Base-by-base conservation (phyloP, 2,888 invertebrate species). In the Drosophila affinis region DNA sequence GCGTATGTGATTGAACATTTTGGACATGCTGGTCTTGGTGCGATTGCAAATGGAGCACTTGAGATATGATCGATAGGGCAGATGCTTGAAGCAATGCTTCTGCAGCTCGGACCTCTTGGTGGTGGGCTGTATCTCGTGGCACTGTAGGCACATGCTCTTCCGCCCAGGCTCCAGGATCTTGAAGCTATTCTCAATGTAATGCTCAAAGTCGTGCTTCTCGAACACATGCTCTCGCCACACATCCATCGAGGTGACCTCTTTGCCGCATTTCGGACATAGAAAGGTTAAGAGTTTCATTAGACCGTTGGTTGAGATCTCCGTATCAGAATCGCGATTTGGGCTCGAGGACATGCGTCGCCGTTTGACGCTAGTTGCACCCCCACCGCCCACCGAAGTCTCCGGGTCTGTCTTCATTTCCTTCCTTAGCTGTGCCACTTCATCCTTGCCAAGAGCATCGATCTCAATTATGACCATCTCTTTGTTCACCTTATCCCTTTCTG, bases 21-120 rank as follows among this genome's bases (percentile, higher is more conserved):
- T 90, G 0, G 85, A 78, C 70, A 89, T 91, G 61, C 88, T 91
- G 0, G 90, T 90, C 69, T 91, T 90, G 1, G 91, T 87, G 21
- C 89, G 89, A 0, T 75, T 65, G 39, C 90, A 90, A 9, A 91
- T 47, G 0, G 74, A 75, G 34, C 90, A 90, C 63, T 91, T 91
- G 0, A 90, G 68, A 54, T 90, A 90, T 1, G 90, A 86, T 7
- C 89, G 89, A 67, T 77, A 91, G 6, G 91, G 90, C 62, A 91
- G 74, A 59, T 90, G 90, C 46, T 83, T 88, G 27, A 90, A 90
- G 55, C 82, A 89, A 77, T 90, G 90, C 47, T 90, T 90, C 6
- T 90, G 83, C 39, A 90, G 62, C 6, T 88, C 87, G 0, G 84
- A 65, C 3, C 77, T 77, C 49, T 80, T 80, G 0, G 78, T 76